Percentiles rank a stretch among this genome's conserved stretches.
These are phyloP conservation scores for Phortica magna DNA, from an alignment of 2,888 invertebrate genomes.

Conservation along the genomic window DNA sequence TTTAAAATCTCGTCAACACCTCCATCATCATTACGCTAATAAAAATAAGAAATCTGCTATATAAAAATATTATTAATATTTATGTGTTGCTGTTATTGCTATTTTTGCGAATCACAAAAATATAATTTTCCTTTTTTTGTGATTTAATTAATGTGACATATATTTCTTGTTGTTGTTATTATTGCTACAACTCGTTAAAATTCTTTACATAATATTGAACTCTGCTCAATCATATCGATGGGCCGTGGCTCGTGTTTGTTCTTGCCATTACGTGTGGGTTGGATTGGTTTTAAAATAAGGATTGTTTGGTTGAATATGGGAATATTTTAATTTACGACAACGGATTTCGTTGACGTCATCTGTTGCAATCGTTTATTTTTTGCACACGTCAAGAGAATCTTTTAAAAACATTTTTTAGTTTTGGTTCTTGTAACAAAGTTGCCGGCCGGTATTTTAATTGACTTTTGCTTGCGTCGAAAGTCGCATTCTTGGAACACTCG, in stretches of 20 bases:
- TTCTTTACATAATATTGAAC: conserved; percentile 25
- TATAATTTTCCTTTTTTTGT: conserved; percentile 44
- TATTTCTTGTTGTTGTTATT: conserved; percentile 42
- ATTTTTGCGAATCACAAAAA: conserved; percentile 34
- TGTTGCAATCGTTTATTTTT: background rate
- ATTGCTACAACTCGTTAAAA: conserved; percentile 28
- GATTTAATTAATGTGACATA: conserved; percentile 36
- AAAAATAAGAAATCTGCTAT: conserved; percentile 45
- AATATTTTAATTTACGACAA: background rate
- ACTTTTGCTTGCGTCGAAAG: conserved; percentile 1
- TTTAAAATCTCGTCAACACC: conserved; percentile 44
- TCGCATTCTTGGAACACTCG: conserved; percentile 14
- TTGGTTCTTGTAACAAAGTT: background rate
- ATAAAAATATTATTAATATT: conserved; percentile 42
- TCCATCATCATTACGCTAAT: conserved; percentile 48
- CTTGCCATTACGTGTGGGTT: background rate
- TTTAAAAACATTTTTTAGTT: conserved; percentile 1
- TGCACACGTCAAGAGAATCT: background rate
- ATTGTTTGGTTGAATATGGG: no score
- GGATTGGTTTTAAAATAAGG: background rate
- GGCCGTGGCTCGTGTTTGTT: background rate
- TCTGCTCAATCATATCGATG: conserved; percentile 11
- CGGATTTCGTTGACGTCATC: conserved; percentile 6
- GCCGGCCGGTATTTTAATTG: conserved; percentile 30
- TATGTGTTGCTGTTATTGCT: conserved; percentile 28